Base-by-base conservation (phyloP, 2,797 vertebrate genomes). In the Periparus ater region DNA sequence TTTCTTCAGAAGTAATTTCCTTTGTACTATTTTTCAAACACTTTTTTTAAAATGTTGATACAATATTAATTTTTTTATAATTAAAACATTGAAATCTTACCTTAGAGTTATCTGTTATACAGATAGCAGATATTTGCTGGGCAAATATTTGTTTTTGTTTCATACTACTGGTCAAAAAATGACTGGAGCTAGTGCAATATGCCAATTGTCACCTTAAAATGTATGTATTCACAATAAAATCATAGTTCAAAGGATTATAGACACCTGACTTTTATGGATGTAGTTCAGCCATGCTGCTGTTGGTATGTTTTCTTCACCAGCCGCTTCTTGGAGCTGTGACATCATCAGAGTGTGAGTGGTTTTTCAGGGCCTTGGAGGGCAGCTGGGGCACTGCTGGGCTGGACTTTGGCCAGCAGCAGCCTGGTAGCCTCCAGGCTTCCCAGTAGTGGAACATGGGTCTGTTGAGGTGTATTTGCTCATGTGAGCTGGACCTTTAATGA, bases 261-360 rank as follows among this genome's bases (percentile, higher is more conserved):
- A 40, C 17, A 36, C 30, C 44, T 82, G 47, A 51, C 10, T 57
- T 85, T 13, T 13, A 36, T 18, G 50, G 32, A 22, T 55, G 19
- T 25, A 16, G 17, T 57, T 72, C 48, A 79, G n/a, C 32, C 22
- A n/a, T n/a, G 20, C 22, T 88, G 45, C 17, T 17, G 2, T 67
- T 12, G 3, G 27, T 75, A 3, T 27, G 9, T 85, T 74, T 58
- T 55, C 63, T 44, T 92, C 34, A 38, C 18, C 21, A 19, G 3
- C 22, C 45, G 13, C 44, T 36, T 42, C 40, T 51, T 5, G 3
- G 6, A 58, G 22, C 38, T 47, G 3, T 60, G 29, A 7, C 7
- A 7, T 4, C 9, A 16, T 12, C 1, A 1, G 11, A 8, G 5
- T 21, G 9, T 27, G 30, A 44, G 38, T 40, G 15, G 5, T 1